A percentile compares a stretch with the other conserved stretches of the same genome.
Conservation (phyloP, 1,140 invertebrate species). For the Drosophila auraria region DNA sequence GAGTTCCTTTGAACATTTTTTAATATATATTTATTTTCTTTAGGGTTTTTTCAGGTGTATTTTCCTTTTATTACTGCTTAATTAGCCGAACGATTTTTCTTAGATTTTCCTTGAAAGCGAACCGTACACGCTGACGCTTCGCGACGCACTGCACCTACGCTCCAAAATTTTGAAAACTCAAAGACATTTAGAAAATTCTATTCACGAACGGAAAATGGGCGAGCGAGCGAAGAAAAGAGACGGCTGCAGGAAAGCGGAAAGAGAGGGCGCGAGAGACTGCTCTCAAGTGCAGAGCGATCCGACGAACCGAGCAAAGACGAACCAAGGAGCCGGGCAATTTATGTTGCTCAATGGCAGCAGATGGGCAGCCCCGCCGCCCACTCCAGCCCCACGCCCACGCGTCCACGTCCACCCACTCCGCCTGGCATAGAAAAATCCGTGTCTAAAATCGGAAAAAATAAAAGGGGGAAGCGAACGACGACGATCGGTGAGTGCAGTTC, state of each 20-base stretch:
- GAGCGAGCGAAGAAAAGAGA: conserved; percentile 35
- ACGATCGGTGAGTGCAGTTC: conserved; percentile 65
- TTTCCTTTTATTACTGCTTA: conserved; percentile 25
- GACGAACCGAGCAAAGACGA: conserved; percentile 18
- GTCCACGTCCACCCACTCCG: conserved; percentile 46
- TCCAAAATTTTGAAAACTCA: conserved; percentile 84
- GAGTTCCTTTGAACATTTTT: not conserved
- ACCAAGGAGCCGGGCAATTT: conserved; percentile 74
- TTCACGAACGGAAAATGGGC: conserved; percentile 61
- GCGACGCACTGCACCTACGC: conserved; percentile 85
- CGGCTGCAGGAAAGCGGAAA: conserved; percentile 18
- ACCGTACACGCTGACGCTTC: conserved; percentile 80
- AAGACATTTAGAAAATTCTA: conserved; percentile 80
- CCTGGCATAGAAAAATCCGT: conserved; percentile 66
- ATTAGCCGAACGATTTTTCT: conserved; percentile 10
- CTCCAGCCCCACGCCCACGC: conserved; percentile 38
- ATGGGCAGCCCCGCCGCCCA: conserved; percentile 49
- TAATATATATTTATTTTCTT: not conserved
- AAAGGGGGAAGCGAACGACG: conserved; percentile 48
- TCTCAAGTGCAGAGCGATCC: conserved; percentile 63
- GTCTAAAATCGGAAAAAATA: conserved; percentile 79
- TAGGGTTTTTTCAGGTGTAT: not conserved
- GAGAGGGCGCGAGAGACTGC: conserved; percentile 29
- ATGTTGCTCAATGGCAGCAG: conserved; percentile 71
- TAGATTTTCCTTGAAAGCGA: conserved; percentile 40